Evolutionary conservation across 2,113 vertebrate species (phyloP).

Genomic region (Progne subis): DNA sequence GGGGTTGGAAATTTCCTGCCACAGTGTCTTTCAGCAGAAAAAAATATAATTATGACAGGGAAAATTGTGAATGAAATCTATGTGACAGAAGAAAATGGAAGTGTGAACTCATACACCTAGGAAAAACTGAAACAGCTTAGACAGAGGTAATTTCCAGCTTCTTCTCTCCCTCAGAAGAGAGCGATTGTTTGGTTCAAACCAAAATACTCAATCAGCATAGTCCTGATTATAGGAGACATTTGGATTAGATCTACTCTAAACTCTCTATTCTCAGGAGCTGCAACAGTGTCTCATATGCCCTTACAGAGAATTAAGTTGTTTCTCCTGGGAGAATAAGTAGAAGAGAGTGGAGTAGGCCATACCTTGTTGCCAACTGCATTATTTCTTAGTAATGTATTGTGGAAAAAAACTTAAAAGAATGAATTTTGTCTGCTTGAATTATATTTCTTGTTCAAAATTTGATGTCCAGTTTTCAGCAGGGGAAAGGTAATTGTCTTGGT

Average conservation of each 20-base stretch:
- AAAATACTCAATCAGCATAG: background rate
- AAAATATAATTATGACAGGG: background rate
- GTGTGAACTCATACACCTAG: background rate
- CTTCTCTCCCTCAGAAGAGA: background rate
- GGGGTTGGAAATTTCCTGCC: background rate
- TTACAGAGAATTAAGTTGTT: background rate
- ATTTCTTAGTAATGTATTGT: background rate
- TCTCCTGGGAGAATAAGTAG: background rate
- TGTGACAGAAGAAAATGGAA: background rate
- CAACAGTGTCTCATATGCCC: fast-evolving
- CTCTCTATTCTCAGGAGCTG: background rate
- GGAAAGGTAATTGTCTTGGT: background rate
- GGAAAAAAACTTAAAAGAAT: background rate
- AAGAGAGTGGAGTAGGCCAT: background rate
- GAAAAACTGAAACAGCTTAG: background rate
- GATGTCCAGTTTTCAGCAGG: fast-evolving
- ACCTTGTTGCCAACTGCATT: background rate
- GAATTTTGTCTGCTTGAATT: background rate
- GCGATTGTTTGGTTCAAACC: background rate
- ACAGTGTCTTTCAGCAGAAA: background rate
- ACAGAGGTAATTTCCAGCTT: background rate
- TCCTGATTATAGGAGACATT: background rate
- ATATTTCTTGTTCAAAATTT: background rate
- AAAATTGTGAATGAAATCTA: slow-evolving; percentile 10
- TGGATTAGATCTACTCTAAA: background rate